Evolutionary conservation across 2,797 vertebrate species (phyloP).

Genomic region (Tamandua tetradactyla): DNA sequence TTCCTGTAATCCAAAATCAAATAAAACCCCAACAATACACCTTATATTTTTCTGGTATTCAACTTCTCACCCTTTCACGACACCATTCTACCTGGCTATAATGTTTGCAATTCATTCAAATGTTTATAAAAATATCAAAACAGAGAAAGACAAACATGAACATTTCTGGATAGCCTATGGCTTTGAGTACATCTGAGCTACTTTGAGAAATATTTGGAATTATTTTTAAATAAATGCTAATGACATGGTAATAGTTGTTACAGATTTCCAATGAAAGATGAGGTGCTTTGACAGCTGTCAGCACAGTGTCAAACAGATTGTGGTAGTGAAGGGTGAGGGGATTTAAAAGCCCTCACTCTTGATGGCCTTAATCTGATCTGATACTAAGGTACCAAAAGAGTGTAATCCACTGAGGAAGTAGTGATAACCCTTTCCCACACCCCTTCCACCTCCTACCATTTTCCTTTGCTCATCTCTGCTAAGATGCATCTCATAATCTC

Average conservation of each 20-base stretch:
- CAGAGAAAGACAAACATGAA: background rate
- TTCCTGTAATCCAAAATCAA: background rate
- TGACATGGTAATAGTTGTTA: slow-evolving; percentile 53
- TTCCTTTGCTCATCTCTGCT: background rate
- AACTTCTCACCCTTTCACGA: background rate
- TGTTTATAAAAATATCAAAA: background rate
- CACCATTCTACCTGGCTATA: background rate
- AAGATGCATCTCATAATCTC: background rate
- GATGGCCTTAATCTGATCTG: slow-evolving; percentile 11
- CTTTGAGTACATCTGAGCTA: background rate
- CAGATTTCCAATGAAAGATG: slow-evolving; percentile 51
- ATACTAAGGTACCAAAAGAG: background rate
- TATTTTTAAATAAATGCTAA: slow-evolving; percentile 50
- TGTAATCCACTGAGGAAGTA: background rate
- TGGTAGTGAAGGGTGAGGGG: background rate
- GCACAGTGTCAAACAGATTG: background rate
- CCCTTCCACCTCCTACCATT: background rate
- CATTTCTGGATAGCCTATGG: background rate
- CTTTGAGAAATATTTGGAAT: slow-evolving; percentile 20
- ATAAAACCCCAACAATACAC: background rate
- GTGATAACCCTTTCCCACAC: background rate
- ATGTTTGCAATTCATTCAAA: background rate
- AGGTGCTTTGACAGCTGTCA: slow-evolving; percentile 62
- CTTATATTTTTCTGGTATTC: background rate
- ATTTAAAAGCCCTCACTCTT: slow-evolving; percentile 45